phyloP scores from a whole-genome alignment of 2,888 invertebrate species.

The Lepidocyrtinus sp. region DNA sequence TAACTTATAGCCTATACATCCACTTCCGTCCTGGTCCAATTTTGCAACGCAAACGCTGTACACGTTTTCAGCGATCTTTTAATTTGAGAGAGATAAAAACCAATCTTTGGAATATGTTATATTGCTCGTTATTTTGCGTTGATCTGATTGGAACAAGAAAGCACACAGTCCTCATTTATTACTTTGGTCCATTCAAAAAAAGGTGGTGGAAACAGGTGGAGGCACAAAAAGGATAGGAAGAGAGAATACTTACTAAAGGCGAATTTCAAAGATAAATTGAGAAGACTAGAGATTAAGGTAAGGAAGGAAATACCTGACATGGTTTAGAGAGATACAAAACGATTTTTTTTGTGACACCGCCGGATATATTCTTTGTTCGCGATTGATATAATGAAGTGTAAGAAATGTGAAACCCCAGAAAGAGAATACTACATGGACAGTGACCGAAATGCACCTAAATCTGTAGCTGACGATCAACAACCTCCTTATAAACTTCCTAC shows the following conservation, averaged over 20 bases:
- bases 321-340: too few relatives aligned
- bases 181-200: not conserved
- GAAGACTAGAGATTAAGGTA: not conserved
- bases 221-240: not conserved
- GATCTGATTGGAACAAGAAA: conserved; percentile 38
- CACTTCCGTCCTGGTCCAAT: conserved; percentile 40
- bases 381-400: conserved; percentile 35
- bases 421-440: conserved; percentile 42
- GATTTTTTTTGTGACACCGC: too few relatives aligned
- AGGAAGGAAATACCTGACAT: too few relatives aligned
- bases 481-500: conserved; percentile 52
- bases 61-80: too few relatives aligned
- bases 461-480: conserved; percentile 3
- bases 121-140: too few relatives aligned
- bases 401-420: conserved; percentile 30
- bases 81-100: too few relatives aligned
- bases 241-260: not conserved
- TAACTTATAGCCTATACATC: conserved; percentile 44
- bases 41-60: too few relatives aligned
- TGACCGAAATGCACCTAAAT: too few relatives aligned
- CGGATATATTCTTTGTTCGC: too few relatives aligned
- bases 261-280: not conserved
- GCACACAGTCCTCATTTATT: conserved; percentile 51
- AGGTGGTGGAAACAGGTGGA: not conserved
- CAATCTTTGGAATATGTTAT: too few relatives aligned